Conservation (phyloP, 2,113 vertebrate species). For the Poecile atricapillus region DNA sequence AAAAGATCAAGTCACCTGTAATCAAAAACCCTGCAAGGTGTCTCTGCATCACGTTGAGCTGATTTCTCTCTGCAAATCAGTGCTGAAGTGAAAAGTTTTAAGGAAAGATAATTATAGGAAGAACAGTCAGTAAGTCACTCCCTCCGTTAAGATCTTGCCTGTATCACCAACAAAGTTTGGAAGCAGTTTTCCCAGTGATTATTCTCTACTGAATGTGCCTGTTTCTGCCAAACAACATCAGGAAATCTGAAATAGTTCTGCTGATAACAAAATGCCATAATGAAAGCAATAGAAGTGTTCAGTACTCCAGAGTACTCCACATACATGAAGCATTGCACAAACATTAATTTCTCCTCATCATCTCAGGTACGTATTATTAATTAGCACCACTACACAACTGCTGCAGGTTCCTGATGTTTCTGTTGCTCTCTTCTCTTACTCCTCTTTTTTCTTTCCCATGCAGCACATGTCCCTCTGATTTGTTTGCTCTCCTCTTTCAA, state of each 20-base stretch:
- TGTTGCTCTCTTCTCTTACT: not conserved
- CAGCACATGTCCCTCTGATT: not conserved
- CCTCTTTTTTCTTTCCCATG: not conserved
- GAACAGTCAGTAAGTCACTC: not conserved
- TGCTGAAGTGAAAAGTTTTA: not conserved
- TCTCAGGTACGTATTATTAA: slow-evolving; percentile 12
- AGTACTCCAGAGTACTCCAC: not conserved
- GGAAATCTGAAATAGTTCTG: not conserved
- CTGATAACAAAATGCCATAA: not conserved
- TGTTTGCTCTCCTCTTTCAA: not conserved
- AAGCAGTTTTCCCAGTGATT: not conserved
- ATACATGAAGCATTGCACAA: not conserved
- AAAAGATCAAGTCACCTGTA: not conserved
- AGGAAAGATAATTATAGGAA: not conserved
- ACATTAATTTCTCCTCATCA: not conserved
- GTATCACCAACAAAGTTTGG: not conserved
- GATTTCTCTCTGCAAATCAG: not conserved
- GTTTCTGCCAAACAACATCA: not conserved
- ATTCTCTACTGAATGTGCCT: not conserved
- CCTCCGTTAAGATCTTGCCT: not conserved
- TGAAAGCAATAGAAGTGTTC: not conserved
- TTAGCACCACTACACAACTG: not conserved
- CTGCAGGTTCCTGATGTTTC: not conserved
- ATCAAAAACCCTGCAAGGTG: not conserved
- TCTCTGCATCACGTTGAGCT: not conserved